Evolutionary conservation across 2,888 invertebrate genomes (phyloP).

Genomic region (Leucania comma): DNA sequence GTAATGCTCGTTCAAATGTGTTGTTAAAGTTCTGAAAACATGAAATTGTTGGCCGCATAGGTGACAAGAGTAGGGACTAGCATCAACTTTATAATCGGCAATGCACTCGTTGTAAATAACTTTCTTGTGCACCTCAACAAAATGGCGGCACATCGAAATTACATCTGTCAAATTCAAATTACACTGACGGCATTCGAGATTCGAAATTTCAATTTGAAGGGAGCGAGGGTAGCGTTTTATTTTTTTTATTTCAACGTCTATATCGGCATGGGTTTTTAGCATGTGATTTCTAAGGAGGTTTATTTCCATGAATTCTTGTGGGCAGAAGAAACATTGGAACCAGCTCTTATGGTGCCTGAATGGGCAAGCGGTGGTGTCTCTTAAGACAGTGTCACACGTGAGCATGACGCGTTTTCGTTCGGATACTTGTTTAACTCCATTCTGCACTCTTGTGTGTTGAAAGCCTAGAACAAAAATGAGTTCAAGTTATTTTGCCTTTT

Average conservation of each 20-base stretch:
- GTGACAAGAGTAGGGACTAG: constrained; percentile 81
- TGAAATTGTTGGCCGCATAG: constrained; percentile 81
- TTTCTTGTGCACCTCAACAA: constrained; percentile 76
- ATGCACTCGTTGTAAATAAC: constrained; percentile 83
- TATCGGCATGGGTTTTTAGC: constrained; percentile 69
- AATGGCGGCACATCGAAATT: constrained; percentile 76
- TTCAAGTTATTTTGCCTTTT: neutral
- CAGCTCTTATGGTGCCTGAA: constrained; percentile 86
- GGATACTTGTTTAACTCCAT: constrained; percentile 75
- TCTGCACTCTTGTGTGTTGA: constrained; percentile 45
- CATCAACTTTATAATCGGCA: constrained; percentile 83
- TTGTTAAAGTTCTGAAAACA: constrained; percentile 82
- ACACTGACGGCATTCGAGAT: constrained; percentile 81
- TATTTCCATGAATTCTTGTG: constrained; percentile 81
- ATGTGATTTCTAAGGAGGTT: constrained; percentile 76
- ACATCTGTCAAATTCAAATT: constrained; percentile 77
- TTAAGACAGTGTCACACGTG: constrained; percentile 79
- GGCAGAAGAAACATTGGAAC: constrained; percentile 86
- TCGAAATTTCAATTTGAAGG: constrained; percentile 84
- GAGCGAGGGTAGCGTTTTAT: constrained; percentile 84
- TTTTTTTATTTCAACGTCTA: constrained; percentile 78
- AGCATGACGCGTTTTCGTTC: constrained; percentile 79
- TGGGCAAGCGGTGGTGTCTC: constrained; percentile 83
- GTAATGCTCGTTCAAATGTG: constrained; percentile 88
- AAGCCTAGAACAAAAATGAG: constrained; percentile 64